These are phyloP conservation scores for Dasyornis broadbenti DNA, from an alignment of 2,113 vertebrate genomes.

Conservation along the genomic window DNA sequence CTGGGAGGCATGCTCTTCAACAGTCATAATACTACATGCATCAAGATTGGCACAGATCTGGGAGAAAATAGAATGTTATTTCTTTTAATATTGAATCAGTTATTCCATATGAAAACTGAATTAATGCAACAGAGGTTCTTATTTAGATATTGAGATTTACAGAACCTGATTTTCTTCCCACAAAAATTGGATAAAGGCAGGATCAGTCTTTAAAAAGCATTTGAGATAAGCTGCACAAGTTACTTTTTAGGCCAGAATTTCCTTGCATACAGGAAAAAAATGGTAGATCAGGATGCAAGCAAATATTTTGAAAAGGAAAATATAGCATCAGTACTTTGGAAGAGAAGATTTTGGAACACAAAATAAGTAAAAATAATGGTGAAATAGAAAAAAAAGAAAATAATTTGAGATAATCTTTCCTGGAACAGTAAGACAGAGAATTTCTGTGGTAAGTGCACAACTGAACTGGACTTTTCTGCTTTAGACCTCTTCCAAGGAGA, in stretches of 20 bases:
- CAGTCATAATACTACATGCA: slow-evolving; percentile 86
- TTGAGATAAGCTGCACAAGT: background rate
- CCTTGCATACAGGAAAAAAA: background rate
- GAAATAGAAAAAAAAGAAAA: background rate
- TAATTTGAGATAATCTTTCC: background rate
- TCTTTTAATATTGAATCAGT: background rate
- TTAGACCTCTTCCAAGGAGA: background rate
- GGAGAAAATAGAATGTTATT: slow-evolving; percentile 6
- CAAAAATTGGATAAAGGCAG: background rate
- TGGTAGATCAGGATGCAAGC: background rate
- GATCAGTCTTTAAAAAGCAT: background rate
- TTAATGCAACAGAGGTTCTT: background rate
- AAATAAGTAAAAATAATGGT: background rate
- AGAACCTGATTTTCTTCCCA: background rate
- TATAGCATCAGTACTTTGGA: background rate
- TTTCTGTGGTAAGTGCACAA: background rate
- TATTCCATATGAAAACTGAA: background rate
- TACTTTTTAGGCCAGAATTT: background rate
- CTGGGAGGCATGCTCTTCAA: slow-evolving; percentile 51
- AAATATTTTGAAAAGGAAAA: background rate
- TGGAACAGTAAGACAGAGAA: background rate
- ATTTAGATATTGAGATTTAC: background rate
- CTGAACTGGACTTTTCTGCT: background rate
- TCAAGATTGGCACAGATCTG: slow-evolving; percentile 96
- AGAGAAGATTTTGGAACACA: background rate